Evolutionary conservation across 2,888 invertebrate genomes (phyloP).

Genomic region (Orchesella flavescens): DNA sequence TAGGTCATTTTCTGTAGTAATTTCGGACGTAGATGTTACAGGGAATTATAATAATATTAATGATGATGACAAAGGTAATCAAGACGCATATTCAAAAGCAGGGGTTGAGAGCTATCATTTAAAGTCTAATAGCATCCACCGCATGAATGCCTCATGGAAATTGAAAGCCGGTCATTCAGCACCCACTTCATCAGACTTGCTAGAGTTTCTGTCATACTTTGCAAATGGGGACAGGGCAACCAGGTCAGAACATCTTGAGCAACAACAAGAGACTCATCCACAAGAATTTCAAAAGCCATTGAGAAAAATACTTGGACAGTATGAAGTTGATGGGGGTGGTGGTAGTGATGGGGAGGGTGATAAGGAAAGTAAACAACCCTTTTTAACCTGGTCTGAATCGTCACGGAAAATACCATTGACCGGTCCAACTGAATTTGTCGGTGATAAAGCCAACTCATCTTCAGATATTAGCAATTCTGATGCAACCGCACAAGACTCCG

Average conservation of each 20-base stretch:
- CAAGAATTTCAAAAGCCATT: slow-evolving; percentile 6
- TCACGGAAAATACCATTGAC: slow-evolving; percentile 61
- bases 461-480: background rate
- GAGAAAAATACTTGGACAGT: slow-evolving; percentile 46
- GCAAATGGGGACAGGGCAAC: slow-evolving; percentile 58
- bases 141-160: slow-evolving; percentile 72
- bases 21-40: slow-evolving; percentile 71
- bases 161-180: slow-evolving; percentile 66
- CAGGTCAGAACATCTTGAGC: slow-evolving; percentile 10
- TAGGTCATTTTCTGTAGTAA: slow-evolving; percentile 70
- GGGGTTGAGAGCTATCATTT: slow-evolving; percentile 69
- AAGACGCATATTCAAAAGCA: slow-evolving; percentile 69
- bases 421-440: slow-evolving; percentile 24
- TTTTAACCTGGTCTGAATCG: slow-evolving; percentile 69
- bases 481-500: background rate
- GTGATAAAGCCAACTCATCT: slow-evolving; percentile 16
- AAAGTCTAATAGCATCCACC: slow-evolving; percentile 71
- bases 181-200: slow-evolving; percentile 68
- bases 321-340: background rate
- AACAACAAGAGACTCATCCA: background rate
- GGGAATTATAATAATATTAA: slow-evolving; percentile 67
- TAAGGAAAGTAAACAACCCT: slow-evolving; percentile 57
- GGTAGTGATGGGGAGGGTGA: background rate
- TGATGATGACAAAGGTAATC: slow-evolving; percentile 26
- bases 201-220: slow-evolving; percentile 69